Evolutionary conservation across 1,140 invertebrate species (phyloP), one percentile per base, ranked within the genome.

Genomic region (Drosophila guanche): DNA sequence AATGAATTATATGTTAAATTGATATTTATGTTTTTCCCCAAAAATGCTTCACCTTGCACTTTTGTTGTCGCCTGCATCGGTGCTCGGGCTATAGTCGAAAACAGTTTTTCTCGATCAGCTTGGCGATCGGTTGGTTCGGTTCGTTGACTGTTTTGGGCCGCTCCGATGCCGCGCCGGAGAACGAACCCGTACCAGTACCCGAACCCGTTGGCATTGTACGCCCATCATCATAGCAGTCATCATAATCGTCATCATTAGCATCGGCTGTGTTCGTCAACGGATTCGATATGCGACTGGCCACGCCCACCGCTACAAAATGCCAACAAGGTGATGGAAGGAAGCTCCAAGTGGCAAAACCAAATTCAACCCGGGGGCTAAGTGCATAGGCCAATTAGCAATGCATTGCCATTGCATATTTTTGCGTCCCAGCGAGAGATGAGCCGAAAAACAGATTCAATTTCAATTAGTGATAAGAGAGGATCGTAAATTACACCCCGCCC

Each of bases 11-110:
- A 67, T 67, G 54, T 61, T 73, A 56, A 83, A 59, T 63, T 74
- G 58, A 68, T 29, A 68, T 74, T 83, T 78, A 74, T 63, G 61
- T 51, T 66, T 57, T 57, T 75, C 51, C 37, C 33, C 33, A 37
- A 22, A 46, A 73, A 33, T 66, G 80, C 81, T 78, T 71, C 58
- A 60, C 83, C 78, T 80, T 81, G 81, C 81, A 86, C 77, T 75
- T 85, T 85, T 83, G 59, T 33, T 42, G 23, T 40, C 50, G 16
- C 23, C 56, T 55, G 45, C 16, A 25, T 5, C 10, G 23, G 8
- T 20, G 20, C 40, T 56, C n/a, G 69, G 41, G 33, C 50, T 40
- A 56, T 41, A 51, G 60, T 16, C 33, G 51, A 53, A 51, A 55
- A 57, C 54, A 59, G 51, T 69, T 43, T 73, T 56, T 76, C 40